Evolutionary conservation across 2,797 vertebrate genomes (phyloP).

Genomic region (Diceros bicornis): DNA sequence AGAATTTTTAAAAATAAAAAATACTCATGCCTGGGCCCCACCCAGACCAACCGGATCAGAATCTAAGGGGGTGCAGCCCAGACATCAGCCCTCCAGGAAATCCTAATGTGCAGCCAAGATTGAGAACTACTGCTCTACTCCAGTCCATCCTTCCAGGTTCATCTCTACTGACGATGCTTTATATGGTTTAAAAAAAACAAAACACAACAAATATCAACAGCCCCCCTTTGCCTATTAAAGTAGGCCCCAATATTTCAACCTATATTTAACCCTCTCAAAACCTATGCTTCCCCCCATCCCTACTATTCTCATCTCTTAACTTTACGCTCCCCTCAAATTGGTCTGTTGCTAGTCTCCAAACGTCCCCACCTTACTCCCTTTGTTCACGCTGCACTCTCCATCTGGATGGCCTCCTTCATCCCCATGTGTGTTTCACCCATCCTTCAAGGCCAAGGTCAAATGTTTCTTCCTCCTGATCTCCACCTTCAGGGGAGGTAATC

Average conservation of each 20-base stretch:
- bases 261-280: not conserved
- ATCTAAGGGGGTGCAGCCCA: not conserved
- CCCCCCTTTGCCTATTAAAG: not conserved
- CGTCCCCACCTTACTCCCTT: not conserved
- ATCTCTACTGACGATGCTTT: not conserved
- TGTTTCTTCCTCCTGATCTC: not conserved
- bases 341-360: not conserved
- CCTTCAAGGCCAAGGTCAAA: not conserved
- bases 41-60: not conserved
- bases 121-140: not conserved
- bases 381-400: not conserved
- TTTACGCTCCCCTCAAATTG: not conserved
- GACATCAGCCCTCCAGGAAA: not conserved
- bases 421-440: not conserved
- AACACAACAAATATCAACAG: not conserved
- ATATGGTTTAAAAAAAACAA: not conserved
- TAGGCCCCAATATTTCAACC: not conserved
- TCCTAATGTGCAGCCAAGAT: not conserved
- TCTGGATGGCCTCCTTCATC: not conserved
- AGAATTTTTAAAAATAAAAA: not conserved
- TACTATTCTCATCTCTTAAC: not conserved
- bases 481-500: not conserved
- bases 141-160: not conserved
- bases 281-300: not conserved
- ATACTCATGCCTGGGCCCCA: not conserved